Base-by-base conservation (phyloP, 1,140 invertebrate species). In the Drosophila orosa region DNA sequence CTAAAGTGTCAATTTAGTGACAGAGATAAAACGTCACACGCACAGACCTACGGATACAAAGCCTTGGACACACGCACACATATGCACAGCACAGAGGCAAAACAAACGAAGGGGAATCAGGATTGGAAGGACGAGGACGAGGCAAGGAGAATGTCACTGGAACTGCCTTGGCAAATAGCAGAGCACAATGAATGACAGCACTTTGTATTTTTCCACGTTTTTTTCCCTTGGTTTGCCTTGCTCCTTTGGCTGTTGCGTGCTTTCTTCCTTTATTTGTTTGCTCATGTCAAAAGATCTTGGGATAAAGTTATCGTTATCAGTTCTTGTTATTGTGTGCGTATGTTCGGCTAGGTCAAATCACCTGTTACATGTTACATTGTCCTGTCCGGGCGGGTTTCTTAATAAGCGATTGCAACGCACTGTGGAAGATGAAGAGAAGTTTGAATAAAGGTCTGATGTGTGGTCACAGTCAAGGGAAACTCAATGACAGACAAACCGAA, bases 1-100 rank as follows among this genome's bases (percentile, higher is more conserved):
- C 82, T 90, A 90, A 90, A 90, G 86, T 90, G 86, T 90, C 86
- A 90, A 90, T 90, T 90, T 90, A 90, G 87, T 90, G 86, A 90
- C 87, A 90, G 76, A 90, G 86, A 90, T 90, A 90, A 90, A 90
- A 90, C 82, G 87, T 82, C 86, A 90, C 83, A 90, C 81, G 63
- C 74, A 86, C 61, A 73, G 52, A 33, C 45, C 61, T 42, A 69
- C 27, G 39, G 35, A 73, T 44, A 60, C 42, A 58, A 25, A 61
- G 63, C 42, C 62, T 35, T 47, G 65, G 65, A 71, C 78, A 78
- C 47, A 63, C 50, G 19, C 68, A 40, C 40, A 77, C 66, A 69
- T 42, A 52, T 52, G 50, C 67, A 52, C 50, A 48, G 35, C 65
- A 24, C 65, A 24, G 33, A 54, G 15, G 55, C 39, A 57, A 78